Evolutionary conservation across 2,113 vertebrate genomes (phyloP), one percentile per base, ranked within the genome.

Genomic region (Amblyopsis rosae): DNA sequence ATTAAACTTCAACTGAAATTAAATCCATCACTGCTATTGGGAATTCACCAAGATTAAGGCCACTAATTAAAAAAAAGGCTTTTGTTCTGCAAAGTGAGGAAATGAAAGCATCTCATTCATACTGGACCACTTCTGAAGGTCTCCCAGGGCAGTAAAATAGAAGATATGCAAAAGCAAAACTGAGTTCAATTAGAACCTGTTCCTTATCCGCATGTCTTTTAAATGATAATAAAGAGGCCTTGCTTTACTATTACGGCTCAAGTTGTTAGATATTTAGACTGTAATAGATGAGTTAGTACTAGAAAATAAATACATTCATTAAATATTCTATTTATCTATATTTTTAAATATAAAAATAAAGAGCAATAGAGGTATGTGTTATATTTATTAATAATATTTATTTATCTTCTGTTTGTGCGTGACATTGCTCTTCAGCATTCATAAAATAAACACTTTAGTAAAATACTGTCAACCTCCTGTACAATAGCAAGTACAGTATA

Each of bases 21-120:
- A 89, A 86, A 90, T 87, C 78, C 88, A 77, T 69, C 76, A 72
- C 84, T 47, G 57, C 81, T 82, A 73, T 70, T 81, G 76, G 80
- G 79, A 87, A 93, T 89, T 90, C 90, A 89, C 89, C 8, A 62
- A 84, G 88, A 87, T 88, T 81, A 82, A 80, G 86, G 87, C 81
- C 82, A 88, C 86, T 90, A 89, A 92, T 91, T 90, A 90, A 91
- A 90, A 89, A 86, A 83, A 70, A 45, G 69, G 72, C 85, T 90
- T 93, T 92, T 90, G 88, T 90, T 89, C 87, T 82, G 67, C 3
- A 73, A 65, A 71, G 83, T 69, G 70, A 86, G 72, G 74, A 75
- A 88, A 83, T 85, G 72, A 90, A 90, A 86, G 84, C 80, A 80
- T 65, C 82, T 82, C 77, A 86, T 87, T 91, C 85, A 84, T 83